Evolutionary conservation across 2,888 invertebrate genomes (phyloP).

Genomic region (Teleogryllus oceanicus): DNA sequence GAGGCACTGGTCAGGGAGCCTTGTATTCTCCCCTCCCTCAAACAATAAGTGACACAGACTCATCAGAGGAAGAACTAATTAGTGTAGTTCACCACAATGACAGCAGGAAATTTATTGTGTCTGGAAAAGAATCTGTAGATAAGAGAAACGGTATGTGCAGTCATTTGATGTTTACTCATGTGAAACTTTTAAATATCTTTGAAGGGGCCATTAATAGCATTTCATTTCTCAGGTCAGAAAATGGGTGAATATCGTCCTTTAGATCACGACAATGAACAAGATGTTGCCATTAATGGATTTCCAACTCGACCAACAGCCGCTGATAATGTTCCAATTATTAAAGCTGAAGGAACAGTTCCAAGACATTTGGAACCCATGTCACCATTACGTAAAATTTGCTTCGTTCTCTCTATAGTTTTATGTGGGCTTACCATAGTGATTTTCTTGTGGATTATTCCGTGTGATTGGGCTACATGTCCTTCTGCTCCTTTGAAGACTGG

Average conservation of each 20-base stretch:
- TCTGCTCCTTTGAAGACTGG: constrained; percentile 36
- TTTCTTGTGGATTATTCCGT: constrained; percentile 74
- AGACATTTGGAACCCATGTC: constrained; percentile 57
- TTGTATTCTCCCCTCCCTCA: constrained; percentile 75
- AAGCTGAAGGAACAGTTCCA: constrained; percentile 27
- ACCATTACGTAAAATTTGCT: constrained; percentile 62
- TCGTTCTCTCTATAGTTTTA: constrained; percentile 65
- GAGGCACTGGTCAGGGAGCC: constrained; percentile 35
- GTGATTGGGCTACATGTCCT: constrained; percentile 66
- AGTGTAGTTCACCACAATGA: constrained; percentile 32
- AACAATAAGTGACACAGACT: constrained; percentile 72
- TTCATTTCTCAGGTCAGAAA: constrained; percentile 32
- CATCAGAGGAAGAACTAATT: constrained; percentile 61
- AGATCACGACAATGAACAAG: constrained; percentile 34
- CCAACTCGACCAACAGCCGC: constrained; percentile 27
- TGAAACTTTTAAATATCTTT: neutral
- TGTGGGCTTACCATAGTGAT: constrained; percentile 68
- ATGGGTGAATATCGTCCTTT: constrained; percentile 38
- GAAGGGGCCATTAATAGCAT: neutral
- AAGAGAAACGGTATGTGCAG: constrained; percentile 32
- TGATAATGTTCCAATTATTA: constrained; percentile 35
- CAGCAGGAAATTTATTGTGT: constrained; percentile 32
- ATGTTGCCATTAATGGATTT: constrained; percentile 35
- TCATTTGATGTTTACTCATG: neutral
- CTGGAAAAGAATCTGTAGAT: constrained; percentile 29